Evolutionary conservation across 2,888 invertebrate species (phyloP).

Genomic region (Hypena proboscidalis): DNA sequence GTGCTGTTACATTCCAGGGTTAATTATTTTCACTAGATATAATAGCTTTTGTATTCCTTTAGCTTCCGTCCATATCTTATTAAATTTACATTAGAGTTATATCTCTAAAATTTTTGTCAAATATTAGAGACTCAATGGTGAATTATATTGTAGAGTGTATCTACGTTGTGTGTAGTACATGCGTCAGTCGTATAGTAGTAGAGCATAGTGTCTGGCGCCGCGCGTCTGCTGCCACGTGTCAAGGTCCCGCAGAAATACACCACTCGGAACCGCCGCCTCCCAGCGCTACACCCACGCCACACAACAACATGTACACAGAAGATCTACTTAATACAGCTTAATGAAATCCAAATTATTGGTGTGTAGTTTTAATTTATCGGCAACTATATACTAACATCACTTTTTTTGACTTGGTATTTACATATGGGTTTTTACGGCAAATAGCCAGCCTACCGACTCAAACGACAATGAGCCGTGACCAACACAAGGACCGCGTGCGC

Average conservation of each 20-base stretch:
- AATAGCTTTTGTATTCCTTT: neutral
- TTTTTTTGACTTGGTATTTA: no score
- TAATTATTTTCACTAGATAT: slow-evolving; percentile 1
- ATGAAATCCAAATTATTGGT: no score
- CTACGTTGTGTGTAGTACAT: slow-evolving; percentile 25
- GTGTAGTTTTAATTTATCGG: no score
- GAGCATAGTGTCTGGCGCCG: slow-evolving; percentile 15
- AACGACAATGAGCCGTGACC: no score
- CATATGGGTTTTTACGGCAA: no score
- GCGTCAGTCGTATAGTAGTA: slow-evolving; percentile 9
- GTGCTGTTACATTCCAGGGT: neutral
- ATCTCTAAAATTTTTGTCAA: no score
- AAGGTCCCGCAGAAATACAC: slow-evolving; percentile 45
- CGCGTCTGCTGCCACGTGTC: slow-evolving; percentile 37
- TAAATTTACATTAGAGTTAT: slow-evolving; percentile 1
- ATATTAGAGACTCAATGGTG: slow-evolving; percentile 8
- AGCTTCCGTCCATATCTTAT: neutral
- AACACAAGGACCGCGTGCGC: no score
- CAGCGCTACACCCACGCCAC: neutral
- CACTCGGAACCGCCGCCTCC: slow-evolving; percentile 12
- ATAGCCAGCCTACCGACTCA: no score
- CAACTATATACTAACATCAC: no score
- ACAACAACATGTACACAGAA: no score
- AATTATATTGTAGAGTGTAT: slow-evolving; percentile 35
- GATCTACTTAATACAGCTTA: neutral